Conservation (phyloP, 30 jellyfish, hydroid and myxozoan genomes). For the Hydractinia echinata region DNA sequence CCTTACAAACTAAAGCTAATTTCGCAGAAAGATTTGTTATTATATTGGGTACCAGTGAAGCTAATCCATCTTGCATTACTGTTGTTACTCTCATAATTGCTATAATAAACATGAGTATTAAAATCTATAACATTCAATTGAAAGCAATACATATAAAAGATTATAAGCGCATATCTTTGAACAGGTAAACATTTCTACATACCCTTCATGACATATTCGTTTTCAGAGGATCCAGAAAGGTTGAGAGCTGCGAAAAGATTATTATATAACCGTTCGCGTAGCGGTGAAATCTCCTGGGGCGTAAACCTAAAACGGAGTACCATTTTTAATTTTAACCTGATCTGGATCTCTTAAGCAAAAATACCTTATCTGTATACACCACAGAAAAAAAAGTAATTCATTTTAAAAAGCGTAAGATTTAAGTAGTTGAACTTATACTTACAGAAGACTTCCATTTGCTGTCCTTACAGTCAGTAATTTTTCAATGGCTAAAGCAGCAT, state of each 20-base stretch:
- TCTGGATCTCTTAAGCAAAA: neutral
- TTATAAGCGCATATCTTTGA: no score
- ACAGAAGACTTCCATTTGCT: constrained; percentile 77
- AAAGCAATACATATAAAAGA: no score
- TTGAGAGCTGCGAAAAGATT: constrained; percentile 63
- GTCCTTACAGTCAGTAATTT: constrained; percentile 56
- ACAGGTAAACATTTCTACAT: neutral
- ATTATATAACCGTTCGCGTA: constrained; percentile 46
- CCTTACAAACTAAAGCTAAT: constrained; percentile 80
- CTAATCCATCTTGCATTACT: constrained; percentile 66
- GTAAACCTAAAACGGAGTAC: constrained; percentile 46
- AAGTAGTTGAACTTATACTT: neutral
- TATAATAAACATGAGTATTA: constrained; percentile 13
- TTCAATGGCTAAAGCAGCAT: constrained; percentile 85
- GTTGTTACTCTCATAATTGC: constrained; percentile 88
- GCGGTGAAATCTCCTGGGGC: constrained; percentile 63
- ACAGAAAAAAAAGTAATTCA: no score
- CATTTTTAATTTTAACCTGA: neutral
- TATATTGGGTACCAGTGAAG: constrained; percentile 48
- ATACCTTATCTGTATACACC: no score
- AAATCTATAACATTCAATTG: no score
- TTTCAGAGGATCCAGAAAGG: constrained; percentile 73
- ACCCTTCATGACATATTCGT: constrained; percentile 93
- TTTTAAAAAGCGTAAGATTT: neutral
- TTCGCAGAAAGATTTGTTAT: constrained; percentile 56